Conservation (phyloP, 1,140 invertebrate species). For the Mamestra configurata region DNA sequence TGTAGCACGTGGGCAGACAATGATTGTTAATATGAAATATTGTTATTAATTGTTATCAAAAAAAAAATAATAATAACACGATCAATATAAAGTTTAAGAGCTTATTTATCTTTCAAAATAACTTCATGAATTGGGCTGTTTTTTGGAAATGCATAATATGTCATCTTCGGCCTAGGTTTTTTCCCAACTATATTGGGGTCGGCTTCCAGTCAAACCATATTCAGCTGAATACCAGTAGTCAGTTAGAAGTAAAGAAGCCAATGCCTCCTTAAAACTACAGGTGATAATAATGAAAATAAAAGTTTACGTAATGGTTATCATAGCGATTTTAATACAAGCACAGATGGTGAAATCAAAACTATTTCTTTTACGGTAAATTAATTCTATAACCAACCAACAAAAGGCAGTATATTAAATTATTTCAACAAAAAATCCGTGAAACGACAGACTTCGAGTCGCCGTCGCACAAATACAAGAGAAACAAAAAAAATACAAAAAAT, state of each 20-base stretch:
- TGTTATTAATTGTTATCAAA: constrained; percentile 61
- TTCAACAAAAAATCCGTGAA: constrained; percentile 56
- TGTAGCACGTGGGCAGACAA: constrained; percentile 60
- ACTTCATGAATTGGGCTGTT: neutral
- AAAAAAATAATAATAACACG: constrained; percentile 47
- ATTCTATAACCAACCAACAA: constrained; percentile 49
- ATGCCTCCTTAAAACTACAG: too few species aligned
- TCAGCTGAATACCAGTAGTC: too few species aligned
- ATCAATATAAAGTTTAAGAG: constrained; percentile 8
- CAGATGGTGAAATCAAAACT: constrained; percentile 1
- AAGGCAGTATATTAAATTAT: constrained; percentile 62
- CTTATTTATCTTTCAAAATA: constrained; percentile 3
- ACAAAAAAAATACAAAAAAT: constrained; percentile 64
- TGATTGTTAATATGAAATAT: constrained; percentile 58
- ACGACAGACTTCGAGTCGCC: constrained; percentile 77
- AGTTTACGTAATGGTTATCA: too few species aligned
- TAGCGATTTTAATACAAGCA: neutral
- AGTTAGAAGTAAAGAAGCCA: too few species aligned
- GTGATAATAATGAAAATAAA: too few species aligned
- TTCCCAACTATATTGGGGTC: too few species aligned
- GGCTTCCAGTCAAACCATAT: too few species aligned
- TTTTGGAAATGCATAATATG: too few species aligned
- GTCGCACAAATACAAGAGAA: constrained; percentile 60
- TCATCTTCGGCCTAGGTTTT: too few species aligned
- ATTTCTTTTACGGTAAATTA: constrained; percentile 32